Evolutionary conservation across 2,888 invertebrate species (phyloP).

Genomic region (Folsomia candida): DNA sequence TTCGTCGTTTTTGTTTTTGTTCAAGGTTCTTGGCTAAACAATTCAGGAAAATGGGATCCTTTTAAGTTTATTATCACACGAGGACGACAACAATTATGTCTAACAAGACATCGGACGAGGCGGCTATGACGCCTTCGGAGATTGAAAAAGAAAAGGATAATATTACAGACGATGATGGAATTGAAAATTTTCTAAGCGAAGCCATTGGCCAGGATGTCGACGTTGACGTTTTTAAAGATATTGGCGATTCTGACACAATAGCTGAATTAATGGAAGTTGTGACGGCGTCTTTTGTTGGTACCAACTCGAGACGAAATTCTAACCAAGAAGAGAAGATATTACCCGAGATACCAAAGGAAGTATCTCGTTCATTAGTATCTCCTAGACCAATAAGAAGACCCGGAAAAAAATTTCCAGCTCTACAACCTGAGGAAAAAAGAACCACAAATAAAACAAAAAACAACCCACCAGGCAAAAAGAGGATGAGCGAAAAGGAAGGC

Average conservation of each 20-base stretch:
- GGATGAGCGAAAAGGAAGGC: background rate
- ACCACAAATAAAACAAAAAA: background rate
- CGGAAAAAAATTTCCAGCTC: background rate
- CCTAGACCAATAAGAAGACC: background rate
- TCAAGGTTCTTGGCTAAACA: no score
- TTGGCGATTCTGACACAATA: conserved; percentile 27
- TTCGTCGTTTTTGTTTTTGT: no score
- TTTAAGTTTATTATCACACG: no score
- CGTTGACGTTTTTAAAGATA: conserved; percentile 21
- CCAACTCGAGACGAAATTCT: conserved; percentile 14
- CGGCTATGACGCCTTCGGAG: no score
- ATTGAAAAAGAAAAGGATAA: no score
- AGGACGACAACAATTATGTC: no score
- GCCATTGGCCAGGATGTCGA: conserved; percentile 22
- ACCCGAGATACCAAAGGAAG: background rate
- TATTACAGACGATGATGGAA: conserved; percentile 30
- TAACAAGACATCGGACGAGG: no score
- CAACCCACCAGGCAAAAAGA: background rate
- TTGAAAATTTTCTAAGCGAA: conserved; percentile 24
- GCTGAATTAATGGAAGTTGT: conserved; percentile 27
- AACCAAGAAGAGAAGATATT: background rate
- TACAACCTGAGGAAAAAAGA: background rate
- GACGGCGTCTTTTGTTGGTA: conserved; percentile 1
- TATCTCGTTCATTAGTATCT: background rate
- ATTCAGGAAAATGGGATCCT: no score